A percentile compares a stretch with the other conserved stretches of the same genome.
Conservation (phyloP, 2,888 invertebrate species). For the Octonoba sinensis region DNA sequence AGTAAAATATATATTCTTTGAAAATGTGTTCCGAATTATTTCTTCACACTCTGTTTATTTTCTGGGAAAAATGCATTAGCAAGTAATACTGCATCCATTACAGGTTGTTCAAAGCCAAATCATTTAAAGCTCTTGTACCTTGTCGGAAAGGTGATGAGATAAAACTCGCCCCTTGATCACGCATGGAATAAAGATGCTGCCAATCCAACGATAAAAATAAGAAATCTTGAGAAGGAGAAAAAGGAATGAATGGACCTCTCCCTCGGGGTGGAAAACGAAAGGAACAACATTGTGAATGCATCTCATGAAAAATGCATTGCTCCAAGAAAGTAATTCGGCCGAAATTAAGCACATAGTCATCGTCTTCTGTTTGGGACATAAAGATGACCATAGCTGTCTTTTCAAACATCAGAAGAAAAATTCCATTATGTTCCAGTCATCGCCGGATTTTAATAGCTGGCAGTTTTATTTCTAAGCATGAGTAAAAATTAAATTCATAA, state of each 20-base stretch:
- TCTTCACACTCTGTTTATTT: too few species aligned
- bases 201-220: conserved; percentile 32
- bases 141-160: too few species aligned
- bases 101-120: too few species aligned
- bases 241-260: neutral
- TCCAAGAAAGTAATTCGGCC: conserved; percentile 45
- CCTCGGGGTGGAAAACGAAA: neutral
- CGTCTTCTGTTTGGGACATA: conserved; percentile 21
- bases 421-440: conserved; percentile 42
- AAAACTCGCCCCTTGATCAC: neutral
- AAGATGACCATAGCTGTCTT: conserved; percentile 32
- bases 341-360: conserved; percentile 50
- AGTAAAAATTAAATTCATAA: too few species aligned
- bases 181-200: conserved; percentile 6
- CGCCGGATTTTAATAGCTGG: neutral
- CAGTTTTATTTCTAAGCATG: too few species aligned
- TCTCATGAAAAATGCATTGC: conserved; percentile 59
- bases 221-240: conserved; percentile 27
- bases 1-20: too few species aligned
- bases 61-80: too few species aligned
- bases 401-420: conserved; percentile 20
- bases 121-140: too few species aligned
- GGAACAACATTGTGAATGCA: conserved; percentile 36
- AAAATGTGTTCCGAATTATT: too few species aligned
- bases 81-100: too few species aligned